A percentile compares a stretch with the other conserved stretches of the same genome.
These are phyloP conservation scores for Caenorhabditis angaria DNA, from an alignment of 2,888 invertebrate species.

Conservation along the genomic window DNA sequence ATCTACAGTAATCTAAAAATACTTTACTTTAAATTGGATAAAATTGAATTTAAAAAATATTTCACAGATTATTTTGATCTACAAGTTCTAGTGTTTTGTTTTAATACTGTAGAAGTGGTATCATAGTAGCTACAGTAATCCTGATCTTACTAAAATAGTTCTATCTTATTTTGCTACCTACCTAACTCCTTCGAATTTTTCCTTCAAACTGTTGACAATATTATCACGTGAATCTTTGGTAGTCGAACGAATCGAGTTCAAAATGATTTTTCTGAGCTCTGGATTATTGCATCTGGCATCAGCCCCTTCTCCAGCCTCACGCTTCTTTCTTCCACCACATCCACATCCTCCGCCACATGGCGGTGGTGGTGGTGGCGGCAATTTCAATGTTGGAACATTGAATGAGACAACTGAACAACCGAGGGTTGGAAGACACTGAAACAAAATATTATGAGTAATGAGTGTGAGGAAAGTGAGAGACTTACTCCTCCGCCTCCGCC, in stretches of 20 bases:
- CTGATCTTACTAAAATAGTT: not conserved
- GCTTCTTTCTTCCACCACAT: slow-evolving; percentile 54
- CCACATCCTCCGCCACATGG: slow-evolving; percentile 39
- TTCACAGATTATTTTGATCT: no score
- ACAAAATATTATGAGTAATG: not conserved
- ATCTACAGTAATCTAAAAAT: no score
- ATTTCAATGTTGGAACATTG: slow-evolving; percentile 40
- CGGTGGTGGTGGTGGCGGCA: slow-evolving; percentile 50
- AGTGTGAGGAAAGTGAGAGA: no score
- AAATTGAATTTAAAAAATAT: no score
- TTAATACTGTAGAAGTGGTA: no score
- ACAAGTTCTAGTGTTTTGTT: no score
- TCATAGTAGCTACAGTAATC: not conserved
- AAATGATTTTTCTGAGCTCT: slow-evolving; percentile 49
- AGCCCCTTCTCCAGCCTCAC: slow-evolving; percentile 43
- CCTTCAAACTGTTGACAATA: slow-evolving; percentile 46
- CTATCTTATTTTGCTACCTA: slow-evolving; percentile 8
- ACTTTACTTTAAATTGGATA: no score
- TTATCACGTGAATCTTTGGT: slow-evolving; percentile 53
- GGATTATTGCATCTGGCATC: slow-evolving; percentile 54
- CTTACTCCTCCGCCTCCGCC: slow-evolving; percentile 29
- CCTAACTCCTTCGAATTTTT: slow-evolving; percentile 47
- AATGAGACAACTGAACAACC: slow-evolving; percentile 39
- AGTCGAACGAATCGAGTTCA: slow-evolving; percentile 46
- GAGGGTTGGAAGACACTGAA: slow-evolving; percentile 2